Percentiles rank a stretch among this genome's conserved stretches.
Evolutionary conservation across 1,140 invertebrate genomes (phyloP).

Genomic region (Agrypnia vestita): DNA sequence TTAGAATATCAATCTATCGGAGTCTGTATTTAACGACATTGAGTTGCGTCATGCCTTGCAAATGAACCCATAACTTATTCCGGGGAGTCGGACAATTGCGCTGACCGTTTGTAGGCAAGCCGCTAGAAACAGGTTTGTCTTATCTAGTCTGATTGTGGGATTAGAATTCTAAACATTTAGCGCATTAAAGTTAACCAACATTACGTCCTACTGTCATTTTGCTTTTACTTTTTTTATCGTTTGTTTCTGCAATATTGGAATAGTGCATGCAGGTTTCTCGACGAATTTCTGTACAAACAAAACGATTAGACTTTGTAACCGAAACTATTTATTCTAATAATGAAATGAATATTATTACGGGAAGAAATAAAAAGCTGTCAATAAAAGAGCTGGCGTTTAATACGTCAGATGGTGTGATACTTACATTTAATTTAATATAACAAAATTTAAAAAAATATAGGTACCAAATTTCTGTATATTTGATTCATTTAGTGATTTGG

Average conservation of each 20-base stretch:
- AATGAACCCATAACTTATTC: conserved; percentile 35
- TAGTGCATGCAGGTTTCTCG: neutral
- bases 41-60: conserved; percentile 4
- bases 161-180: conserved; percentile 17
- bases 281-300: too few relatives aligned
- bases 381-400: too few relatives aligned
- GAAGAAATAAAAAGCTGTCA: too few relatives aligned
- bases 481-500: too few relatives aligned
- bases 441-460: too few relatives aligned
- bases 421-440: too few relatives aligned
- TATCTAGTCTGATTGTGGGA: neutral
- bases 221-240: conserved; percentile 9
- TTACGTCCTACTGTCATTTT: neutral
- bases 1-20: too few relatives aligned
- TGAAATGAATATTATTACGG: too few relatives aligned
- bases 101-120: conserved; percentile 27
- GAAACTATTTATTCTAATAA: too few relatives aligned
- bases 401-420: too few relatives aligned
- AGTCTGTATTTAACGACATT: conserved; percentile 7
- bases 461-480: too few relatives aligned
- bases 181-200: neutral
- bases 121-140: conserved; percentile 22
- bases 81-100: conserved; percentile 18
- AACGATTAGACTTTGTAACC: too few relatives aligned
- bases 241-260: neutral